Conservation (phyloP, 2,888 invertebrate genomes). For the Lepidocyrtinus sp. region DNA sequence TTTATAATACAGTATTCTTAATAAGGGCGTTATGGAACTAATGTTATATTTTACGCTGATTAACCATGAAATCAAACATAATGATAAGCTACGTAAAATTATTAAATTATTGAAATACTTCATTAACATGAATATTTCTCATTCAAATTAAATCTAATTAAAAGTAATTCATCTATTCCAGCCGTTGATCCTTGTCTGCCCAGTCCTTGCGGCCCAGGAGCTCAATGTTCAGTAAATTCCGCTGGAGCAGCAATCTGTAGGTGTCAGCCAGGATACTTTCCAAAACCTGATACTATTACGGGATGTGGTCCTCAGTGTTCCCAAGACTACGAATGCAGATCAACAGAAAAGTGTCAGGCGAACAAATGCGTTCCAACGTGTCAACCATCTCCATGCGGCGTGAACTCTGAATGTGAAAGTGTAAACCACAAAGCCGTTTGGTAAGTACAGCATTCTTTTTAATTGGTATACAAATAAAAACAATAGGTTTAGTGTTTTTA, state of each 20-base stretch:
- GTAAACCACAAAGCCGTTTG: constrained; percentile 65
- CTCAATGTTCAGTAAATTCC: constrained; percentile 70
- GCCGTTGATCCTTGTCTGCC: constrained; percentile 69
- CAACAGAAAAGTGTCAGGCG: constrained; percentile 63
- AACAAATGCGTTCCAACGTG: constrained; percentile 66
- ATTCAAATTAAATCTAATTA: background rate
- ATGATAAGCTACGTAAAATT: too few relatives aligned
- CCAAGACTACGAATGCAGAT: constrained; percentile 66
- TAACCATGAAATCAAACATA: background rate
- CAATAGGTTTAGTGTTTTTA: background rate
- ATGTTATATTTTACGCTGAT: background rate
- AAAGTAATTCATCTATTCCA: background rate
- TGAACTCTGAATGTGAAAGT: constrained; percentile 68
- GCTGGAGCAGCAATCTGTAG: constrained; percentile 64
- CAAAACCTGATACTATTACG: constrained; percentile 71
- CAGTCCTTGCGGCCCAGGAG: constrained; percentile 70
- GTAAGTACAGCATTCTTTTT: background rate
- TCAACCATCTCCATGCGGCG: constrained; percentile 61
- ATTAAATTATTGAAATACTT: too few relatives aligned
- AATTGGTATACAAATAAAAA: background rate
- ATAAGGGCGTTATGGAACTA: constrained; percentile 13
- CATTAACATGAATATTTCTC: background rate
- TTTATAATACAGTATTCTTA: background rate
- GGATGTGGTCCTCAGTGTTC: constrained; percentile 71
- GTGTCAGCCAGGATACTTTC: constrained; percentile 71